These are phyloP conservation scores for Tenualosa thibaudeaui DNA, from an alignment of 2,797 vertebrate genomes.

Conservation along the genomic window DNA sequence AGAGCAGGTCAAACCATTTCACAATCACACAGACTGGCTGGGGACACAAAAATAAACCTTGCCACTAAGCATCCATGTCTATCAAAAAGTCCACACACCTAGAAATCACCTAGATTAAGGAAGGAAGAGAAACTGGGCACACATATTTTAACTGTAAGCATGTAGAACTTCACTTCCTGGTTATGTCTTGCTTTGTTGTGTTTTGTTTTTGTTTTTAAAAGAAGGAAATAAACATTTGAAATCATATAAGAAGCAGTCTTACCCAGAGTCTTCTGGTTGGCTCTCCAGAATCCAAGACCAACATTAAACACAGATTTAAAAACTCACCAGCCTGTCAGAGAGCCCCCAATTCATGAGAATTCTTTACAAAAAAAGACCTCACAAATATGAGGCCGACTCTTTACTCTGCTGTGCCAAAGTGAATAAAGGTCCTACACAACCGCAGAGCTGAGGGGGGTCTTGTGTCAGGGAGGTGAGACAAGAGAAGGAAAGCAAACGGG, in stretches of 20 bases:
- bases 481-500: constrained; percentile 13
- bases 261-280: constrained; percentile 58
- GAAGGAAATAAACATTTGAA: constrained; percentile 45
- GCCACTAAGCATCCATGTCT: constrained; percentile 66
- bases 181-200: constrained; percentile 50
- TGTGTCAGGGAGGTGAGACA: constrained; percentile 29
- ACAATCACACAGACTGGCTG: constrained; percentile 70
- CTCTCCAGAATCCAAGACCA: constrained; percentile 26
- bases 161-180: constrained; percentile 32
- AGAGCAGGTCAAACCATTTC: constrained; percentile 88
- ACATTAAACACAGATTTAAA: background rate
- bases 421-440: background rate
- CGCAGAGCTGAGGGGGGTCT: constrained; percentile 41
- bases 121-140: constrained; percentile 33
- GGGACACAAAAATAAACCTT: constrained; percentile 72
- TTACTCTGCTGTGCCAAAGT: background rate
- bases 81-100: constrained; percentile 17
- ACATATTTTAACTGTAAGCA: constrained; percentile 34
- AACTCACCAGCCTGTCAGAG: background rate
- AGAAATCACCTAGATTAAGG: constrained; percentile 48
- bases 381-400: background rate
- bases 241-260: constrained; percentile 67
- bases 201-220: constrained; percentile 46
- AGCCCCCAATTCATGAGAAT: background rate
- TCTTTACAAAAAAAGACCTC: background rate